These are phyloP conservation scores for Netelia melanura DNA, from an alignment of 2,888 invertebrate species.

Conservation along the genomic window DNA sequence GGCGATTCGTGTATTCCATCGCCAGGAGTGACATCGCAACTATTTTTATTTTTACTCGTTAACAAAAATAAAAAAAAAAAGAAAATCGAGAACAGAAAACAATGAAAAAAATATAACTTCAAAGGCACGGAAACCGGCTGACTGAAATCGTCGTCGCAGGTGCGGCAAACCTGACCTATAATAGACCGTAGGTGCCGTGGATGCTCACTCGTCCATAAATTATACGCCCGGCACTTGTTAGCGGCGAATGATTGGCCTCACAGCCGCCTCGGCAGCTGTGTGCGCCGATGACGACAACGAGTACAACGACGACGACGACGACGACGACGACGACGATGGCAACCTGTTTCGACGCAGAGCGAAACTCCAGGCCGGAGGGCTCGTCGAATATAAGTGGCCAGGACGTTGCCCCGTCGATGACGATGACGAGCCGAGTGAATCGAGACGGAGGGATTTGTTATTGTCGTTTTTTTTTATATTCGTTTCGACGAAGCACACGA, in stretches of 20 bases:
- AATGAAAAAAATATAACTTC: neutral
- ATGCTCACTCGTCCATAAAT: conserved; percentile 73
- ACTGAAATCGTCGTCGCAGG: conserved; percentile 52
- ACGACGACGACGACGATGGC: conserved; percentile 24
- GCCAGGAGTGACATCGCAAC: neutral
- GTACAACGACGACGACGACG: conserved; percentile 9
- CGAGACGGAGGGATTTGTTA: neutral
- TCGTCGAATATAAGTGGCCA: conserved; percentile 28
- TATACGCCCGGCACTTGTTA: conserved; percentile 74
- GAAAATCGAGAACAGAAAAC: neutral
- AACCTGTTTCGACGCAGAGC: conserved; percentile 60
- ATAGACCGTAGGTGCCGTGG: conserved; percentile 70
- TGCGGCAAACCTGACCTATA: conserved; percentile 70
- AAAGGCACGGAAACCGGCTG: neutral
- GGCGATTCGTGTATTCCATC: neutral
- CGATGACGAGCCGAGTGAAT: conserved; percentile 6
- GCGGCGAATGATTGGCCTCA: conserved; percentile 73
- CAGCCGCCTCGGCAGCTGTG: conserved; percentile 42
- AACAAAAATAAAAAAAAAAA: neutral
- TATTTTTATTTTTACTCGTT: neutral
- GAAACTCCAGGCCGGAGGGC: neutral
- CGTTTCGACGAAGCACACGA: neutral
- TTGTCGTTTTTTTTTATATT: conserved; percentile 1
- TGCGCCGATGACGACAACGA: conserved; percentile 37
- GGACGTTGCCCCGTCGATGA: conserved; percentile 50